phyloP scores from a whole-genome alignment of 1,140 invertebrate species.

The Manduca sexta region DNA sequence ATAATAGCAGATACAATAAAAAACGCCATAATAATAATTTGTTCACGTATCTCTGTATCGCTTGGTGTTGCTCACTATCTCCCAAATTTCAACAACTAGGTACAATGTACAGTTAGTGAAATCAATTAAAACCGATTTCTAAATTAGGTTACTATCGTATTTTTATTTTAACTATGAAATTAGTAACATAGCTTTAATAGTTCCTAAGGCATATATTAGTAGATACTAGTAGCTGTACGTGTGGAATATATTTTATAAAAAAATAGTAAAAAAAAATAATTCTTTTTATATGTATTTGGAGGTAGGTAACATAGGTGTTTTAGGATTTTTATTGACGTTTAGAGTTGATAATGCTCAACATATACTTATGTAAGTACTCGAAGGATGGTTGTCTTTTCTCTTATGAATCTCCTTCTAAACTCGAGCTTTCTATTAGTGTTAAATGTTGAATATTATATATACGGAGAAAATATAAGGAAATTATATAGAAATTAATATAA shows the following conservation, averaged over 20 bases:
- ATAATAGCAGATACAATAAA: no score
- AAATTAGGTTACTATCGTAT: neutral
- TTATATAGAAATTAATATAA: neutral
- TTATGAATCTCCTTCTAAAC: conserved; percentile 60
- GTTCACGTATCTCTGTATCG: no score
- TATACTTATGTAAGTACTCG: conserved; percentile 20
- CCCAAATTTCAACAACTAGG: neutral
- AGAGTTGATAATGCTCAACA: conserved; percentile 47
- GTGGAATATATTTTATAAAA: conserved; percentile 14
- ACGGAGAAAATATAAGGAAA: neutral
- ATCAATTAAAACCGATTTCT: neutral
- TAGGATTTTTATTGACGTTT: conserved; percentile 6
- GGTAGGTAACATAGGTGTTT: no score
- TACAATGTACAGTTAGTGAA: neutral
- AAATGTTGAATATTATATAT: conserved; percentile 33
- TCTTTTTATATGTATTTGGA: conserved; percentile 6
- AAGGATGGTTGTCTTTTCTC: conserved; percentile 59
- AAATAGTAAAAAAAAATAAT: conserved; percentile 1
- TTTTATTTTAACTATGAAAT: conserved; percentile 16
- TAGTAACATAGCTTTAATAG: conserved; percentile 70
- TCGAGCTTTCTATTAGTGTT: conserved; percentile 67
- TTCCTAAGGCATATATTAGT: conserved; percentile 29
- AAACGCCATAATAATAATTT: no score
- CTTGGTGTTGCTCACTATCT: no score
- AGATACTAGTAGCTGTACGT: conserved; percentile 16